These are phyloP conservation scores for Pissodes strobi DNA, from an alignment of 1,140 invertebrate genomes.

Conservation along the genomic window DNA sequence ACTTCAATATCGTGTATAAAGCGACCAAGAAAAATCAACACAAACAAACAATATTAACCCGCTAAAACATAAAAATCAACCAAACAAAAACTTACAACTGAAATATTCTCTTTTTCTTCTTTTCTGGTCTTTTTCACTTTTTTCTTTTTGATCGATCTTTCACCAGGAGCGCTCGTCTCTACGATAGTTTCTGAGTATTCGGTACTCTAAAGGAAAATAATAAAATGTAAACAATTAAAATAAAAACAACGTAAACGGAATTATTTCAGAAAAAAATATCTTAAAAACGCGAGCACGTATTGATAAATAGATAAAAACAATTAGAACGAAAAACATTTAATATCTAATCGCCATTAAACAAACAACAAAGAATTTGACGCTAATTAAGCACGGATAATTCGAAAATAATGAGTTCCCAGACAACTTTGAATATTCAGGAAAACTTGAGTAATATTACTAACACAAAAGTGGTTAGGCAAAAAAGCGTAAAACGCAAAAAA, in stretches of 20 bases:
- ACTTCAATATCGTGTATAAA: background rate
- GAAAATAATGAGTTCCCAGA: no score
- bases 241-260: no score
- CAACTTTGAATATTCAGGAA: no score
- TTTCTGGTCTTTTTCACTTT: slow-evolving; percentile 66
- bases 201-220: slow-evolving; percentile 48
- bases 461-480: no score
- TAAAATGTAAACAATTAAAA: slow-evolving; percentile 30
- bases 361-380: no score
- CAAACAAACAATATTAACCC: slow-evolving; percentile 17
- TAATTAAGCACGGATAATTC: no score
- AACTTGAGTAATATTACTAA: no score
- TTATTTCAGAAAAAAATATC: slow-evolving; percentile 13
- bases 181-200: slow-evolving; percentile 50
- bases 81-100: slow-evolving; percentile 61
- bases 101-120: slow-evolving; percentile 67
- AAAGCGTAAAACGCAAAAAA: no score
- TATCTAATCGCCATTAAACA: no score
- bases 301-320: no score
- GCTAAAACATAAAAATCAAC: slow-evolving; percentile 30
- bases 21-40: slow-evolving; percentile 24
- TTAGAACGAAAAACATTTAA: no score
- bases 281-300: no score
- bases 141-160: slow-evolving; percentile 58
- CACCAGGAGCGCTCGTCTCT: slow-evolving; percentile 34